Conservation (phyloP, 2,888 invertebrate species). For the Epinotia bilunana region DNA sequence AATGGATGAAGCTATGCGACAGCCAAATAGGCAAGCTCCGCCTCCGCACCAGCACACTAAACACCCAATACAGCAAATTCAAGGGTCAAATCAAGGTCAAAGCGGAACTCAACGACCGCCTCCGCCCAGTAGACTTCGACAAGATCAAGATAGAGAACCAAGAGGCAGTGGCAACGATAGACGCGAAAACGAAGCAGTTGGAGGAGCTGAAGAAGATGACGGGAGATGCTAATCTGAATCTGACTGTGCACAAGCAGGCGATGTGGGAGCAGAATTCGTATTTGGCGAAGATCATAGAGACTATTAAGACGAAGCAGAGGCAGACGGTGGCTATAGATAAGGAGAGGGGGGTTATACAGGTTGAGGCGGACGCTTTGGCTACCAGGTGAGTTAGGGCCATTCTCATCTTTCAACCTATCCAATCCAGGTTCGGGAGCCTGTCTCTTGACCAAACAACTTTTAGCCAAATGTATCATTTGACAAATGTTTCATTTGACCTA, state of each 20-base stretch:
- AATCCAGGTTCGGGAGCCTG: too few species aligned
- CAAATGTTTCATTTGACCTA: too few species aligned
- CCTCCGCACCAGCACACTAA: slow-evolving; percentile 83
- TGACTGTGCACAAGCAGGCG: slow-evolving; percentile 83
- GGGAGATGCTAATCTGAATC: slow-evolving; percentile 83
- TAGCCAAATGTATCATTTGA: too few species aligned
- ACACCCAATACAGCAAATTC: slow-evolving; percentile 80
- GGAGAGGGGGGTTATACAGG: slow-evolving; percentile 67
- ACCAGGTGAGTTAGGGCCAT: slow-evolving; percentile 37
- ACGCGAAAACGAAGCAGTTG: slow-evolving; percentile 81
- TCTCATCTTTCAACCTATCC: too few species aligned
- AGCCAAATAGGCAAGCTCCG: slow-evolving; percentile 84
- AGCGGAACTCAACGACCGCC: slow-evolving; percentile 83
- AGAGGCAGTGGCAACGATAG: slow-evolving; percentile 79
- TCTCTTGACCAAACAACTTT: too few species aligned
- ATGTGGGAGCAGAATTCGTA: slow-evolving; percentile 80
- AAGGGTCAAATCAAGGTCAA: slow-evolving; percentile 82
- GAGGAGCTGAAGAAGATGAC: slow-evolving; percentile 84
- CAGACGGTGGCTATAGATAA: slow-evolving; percentile 72
- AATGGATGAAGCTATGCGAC: slow-evolving; percentile 84
- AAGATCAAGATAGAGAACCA: slow-evolving; percentile 86
- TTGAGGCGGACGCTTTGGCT: slow-evolving; percentile 70
- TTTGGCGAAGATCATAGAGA: slow-evolving; percentile 69
- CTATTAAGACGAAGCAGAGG: slow-evolving; percentile 69
- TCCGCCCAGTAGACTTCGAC: slow-evolving; percentile 86